Percentiles rank a stretch among this genome's conserved stretches.
phyloP scores from a whole-genome alignment of 1,140 invertebrate species.

The Drosophila equinoxialis region DNA sequence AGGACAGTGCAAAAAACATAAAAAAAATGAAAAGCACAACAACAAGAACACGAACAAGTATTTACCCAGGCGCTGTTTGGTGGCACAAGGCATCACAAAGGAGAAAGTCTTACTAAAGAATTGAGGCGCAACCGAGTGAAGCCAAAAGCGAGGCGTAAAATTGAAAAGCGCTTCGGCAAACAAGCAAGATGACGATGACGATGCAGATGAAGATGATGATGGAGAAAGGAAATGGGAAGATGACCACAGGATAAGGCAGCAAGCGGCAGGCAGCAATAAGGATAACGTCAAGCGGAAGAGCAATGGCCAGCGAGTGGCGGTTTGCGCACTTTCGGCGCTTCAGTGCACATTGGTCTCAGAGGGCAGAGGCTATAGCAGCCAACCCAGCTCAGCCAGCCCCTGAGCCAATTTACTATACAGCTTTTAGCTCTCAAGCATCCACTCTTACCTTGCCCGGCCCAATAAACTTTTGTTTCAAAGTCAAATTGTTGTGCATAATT shows the following conservation, averaged over 20 bases:
- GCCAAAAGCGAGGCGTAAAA: slow-evolving; percentile 77
- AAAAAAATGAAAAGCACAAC: slow-evolving; percentile 29
- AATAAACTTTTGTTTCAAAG: slow-evolving; percentile 71
- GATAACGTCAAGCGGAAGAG: slow-evolving; percentile 44
- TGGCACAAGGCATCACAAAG: slow-evolving; percentile 42
- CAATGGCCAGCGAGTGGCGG: slow-evolving; percentile 35
- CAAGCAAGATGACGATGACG: slow-evolving; percentile 41
- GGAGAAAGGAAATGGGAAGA: slow-evolving; percentile 6
- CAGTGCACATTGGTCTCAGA: slow-evolving; percentile 21
- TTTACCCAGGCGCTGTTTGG: slow-evolving; percentile 49
- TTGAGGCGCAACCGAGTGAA: slow-evolving; percentile 61
- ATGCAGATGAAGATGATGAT: slow-evolving; percentile 8
- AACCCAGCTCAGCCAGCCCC: not conserved
- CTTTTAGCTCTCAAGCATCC: slow-evolving; percentile 56
- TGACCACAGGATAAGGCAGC: slow-evolving; percentile 15
- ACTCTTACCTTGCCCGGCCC: slow-evolving; percentile 24
- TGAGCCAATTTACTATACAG: slow-evolving; percentile 71
- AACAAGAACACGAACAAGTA: slow-evolving; percentile 61
- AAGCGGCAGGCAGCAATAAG: not conserved
- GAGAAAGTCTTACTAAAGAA: slow-evolving; percentile 54
- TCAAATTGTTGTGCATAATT: slow-evolving; percentile 79
- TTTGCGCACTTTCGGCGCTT: slow-evolving; percentile 28
- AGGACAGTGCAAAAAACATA: slow-evolving; percentile 53
- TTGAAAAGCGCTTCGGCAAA: slow-evolving; percentile 77
- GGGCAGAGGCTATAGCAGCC: not conserved